phyloP scores from a whole-genome alignment of 2,888 invertebrate species.

The Deladenus siricidicola region DNA sequence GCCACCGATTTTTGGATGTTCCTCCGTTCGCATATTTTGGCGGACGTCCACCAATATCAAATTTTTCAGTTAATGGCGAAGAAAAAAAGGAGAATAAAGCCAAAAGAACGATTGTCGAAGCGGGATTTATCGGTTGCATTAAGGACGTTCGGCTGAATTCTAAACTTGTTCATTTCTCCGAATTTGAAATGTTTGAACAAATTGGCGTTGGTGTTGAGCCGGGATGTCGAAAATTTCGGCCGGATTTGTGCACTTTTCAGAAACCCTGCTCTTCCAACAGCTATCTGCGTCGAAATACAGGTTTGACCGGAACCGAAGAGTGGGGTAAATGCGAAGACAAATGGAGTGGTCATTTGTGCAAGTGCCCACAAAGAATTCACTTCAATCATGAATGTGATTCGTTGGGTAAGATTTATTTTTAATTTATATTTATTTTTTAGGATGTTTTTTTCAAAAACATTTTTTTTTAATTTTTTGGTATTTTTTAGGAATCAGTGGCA shows the following conservation, averaged over 20 bases:
- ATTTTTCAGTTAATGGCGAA: slow-evolving; percentile 2
- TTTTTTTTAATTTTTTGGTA: neutral
- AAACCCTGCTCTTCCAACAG: slow-evolving; percentile 27
- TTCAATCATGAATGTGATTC: slow-evolving; percentile 7
- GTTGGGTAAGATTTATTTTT: slow-evolving; percentile 7
- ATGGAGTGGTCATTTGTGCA: slow-evolving; percentile 40
- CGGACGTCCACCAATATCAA: slow-evolving; percentile 29
- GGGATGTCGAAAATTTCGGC: slow-evolving; percentile 29
- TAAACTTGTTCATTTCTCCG: slow-evolving; percentile 39
- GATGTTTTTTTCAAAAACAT: neutral
- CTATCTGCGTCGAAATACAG: no score
- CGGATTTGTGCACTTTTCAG: slow-evolving; percentile 21
- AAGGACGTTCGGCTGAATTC: slow-evolving; percentile 35
- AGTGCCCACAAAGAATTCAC: slow-evolving; percentile 38
- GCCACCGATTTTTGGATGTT: slow-evolving; percentile 45
- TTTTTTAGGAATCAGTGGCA: neutral
- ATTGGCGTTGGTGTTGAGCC: slow-evolving; percentile 30
- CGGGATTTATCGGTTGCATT: slow-evolving; percentile 30
- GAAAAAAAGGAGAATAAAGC: neutral
- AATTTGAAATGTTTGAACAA: slow-evolving; percentile 35
- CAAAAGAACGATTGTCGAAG: neutral
- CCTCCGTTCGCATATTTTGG: slow-evolving; percentile 40
- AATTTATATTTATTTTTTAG: neutral
- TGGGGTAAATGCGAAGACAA: slow-evolving; percentile 23
- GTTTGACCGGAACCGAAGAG: neutral